Evolutionary conservation across 35 echinoderm and acorn worm species (phyloP).

Genomic region (Amphiura filiformis): DNA sequence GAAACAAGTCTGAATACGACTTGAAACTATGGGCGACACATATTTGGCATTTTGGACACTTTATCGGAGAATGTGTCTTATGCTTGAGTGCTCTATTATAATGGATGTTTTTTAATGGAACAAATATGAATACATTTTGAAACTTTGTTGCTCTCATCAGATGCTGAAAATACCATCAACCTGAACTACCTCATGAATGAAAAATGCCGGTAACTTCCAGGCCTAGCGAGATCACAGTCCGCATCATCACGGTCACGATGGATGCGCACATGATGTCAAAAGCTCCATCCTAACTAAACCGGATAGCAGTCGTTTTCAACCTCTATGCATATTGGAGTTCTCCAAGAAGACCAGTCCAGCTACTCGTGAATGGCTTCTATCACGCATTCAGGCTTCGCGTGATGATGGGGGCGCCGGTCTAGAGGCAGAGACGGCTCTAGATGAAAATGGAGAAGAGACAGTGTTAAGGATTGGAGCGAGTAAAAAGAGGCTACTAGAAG

Average conservation of each 20-base stretch:
- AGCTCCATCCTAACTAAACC: neutral
- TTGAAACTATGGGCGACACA: too few species aligned
- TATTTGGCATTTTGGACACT: too few species aligned
- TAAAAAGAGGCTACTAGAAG: slow-evolving; percentile 76
- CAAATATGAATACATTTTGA: too few species aligned
- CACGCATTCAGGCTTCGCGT: slow-evolving; percentile 30
- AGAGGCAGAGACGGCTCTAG: slow-evolving; percentile 27
- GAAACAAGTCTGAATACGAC: too few species aligned
- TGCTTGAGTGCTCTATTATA: too few species aligned
- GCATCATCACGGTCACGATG: neutral
- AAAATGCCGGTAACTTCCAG: too few species aligned
- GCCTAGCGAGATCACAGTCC: too few species aligned
- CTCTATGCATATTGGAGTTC: slow-evolving; percentile 52
- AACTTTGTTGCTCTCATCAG: too few species aligned
- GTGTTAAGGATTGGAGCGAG: slow-evolving; percentile 65
- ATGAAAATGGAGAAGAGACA: slow-evolving; percentile 23
- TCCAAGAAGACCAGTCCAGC: slow-evolving; percentile 17
- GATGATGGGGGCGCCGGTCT: slow-evolving; percentile 13
- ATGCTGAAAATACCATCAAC: too few species aligned
- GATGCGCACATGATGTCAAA: slow-evolving; percentile 7
- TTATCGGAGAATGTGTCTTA: too few species aligned
- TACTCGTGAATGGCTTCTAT: slow-evolving; percentile 43
- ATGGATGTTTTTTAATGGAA: too few species aligned
- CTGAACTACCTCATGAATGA: too few species aligned
- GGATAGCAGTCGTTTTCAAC: neutral